Conservation (phyloP, 2,797 vertebrate genomes). For the Aphelocoma californica region DNA sequence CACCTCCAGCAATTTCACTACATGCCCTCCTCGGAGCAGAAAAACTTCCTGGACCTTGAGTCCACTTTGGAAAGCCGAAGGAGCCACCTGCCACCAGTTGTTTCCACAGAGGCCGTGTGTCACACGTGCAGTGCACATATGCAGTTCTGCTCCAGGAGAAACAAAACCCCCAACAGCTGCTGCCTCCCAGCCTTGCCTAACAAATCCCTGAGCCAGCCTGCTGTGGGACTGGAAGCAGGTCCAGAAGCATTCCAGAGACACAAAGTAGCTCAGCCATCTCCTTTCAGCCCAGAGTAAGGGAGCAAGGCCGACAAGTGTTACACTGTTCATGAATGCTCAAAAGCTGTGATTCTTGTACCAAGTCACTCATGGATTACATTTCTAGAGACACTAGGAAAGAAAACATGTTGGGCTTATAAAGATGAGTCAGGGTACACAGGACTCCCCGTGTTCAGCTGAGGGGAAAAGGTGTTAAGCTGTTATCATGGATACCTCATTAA, state of each 20-base stretch:
- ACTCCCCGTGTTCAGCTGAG: neutral
- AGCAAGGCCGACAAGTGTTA: neutral
- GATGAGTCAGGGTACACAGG: neutral
- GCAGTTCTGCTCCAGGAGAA: neutral
- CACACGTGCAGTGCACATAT: accelerated
- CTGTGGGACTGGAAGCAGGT: neutral
- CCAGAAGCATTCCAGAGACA: neutral
- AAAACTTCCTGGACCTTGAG: neutral
- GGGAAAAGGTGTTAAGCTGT: neutral
- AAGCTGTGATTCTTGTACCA: neutral
- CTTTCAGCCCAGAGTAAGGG: neutral
- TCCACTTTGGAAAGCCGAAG: neutral
- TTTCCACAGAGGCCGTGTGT: accelerated
- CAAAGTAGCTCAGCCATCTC: neutral
- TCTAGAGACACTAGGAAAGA: neutral
- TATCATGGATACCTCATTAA: neutral
- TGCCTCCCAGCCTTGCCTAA: neutral
- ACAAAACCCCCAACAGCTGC: neutral
- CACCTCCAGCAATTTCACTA: neutral
- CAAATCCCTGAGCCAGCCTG: neutral
- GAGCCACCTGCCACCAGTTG: neutral
- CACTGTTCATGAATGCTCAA: neutral
- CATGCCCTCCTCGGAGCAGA: neutral
- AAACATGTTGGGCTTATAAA: neutral
- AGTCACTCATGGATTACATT: neutral